A percentile compares a stretch with the other conserved stretches of the same genome.
Evolutionary conservation across 2,797 vertebrate species (phyloP).

Genomic region (Nannoperca australis): DNA sequence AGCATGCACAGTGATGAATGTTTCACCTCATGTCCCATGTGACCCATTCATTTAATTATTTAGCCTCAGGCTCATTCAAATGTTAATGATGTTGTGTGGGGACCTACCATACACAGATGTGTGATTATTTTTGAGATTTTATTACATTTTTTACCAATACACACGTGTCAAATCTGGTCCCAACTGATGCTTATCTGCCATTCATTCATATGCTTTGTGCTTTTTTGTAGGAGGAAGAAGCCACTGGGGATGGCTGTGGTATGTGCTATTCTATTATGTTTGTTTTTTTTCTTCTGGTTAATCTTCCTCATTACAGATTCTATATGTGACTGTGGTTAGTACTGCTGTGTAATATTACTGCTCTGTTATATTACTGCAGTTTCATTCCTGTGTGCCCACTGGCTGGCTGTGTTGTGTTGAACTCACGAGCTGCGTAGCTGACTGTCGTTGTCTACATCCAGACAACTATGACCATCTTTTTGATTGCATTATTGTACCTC

Average conservation of each 20-base stretch:
- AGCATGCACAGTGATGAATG: neutral
- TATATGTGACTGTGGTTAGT: neutral
- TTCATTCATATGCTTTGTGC: conserved; percentile 6
- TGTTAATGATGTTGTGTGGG: neutral
- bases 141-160: neutral
- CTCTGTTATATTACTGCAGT: neutral
- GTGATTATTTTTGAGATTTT: neutral
- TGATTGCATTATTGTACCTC: neutral
- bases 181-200: neutral
- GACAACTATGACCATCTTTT: neutral
- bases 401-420: conserved; percentile 7
- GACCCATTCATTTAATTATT: neutral
- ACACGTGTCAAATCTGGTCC: neutral
- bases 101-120: neutral
- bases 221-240: conserved; percentile 68
- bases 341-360: neutral
- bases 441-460: neutral
- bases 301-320: neutral
- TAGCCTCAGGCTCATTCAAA: neutral
- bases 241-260: conserved; percentile 74
- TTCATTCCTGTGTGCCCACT: conserved; percentile 1
- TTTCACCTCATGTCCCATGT: neutral
- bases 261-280: conserved; percentile 42
- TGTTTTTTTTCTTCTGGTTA: neutral
- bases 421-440: conserved; percentile 6